Evolutionary conservation across 2,888 invertebrate species (phyloP).

Genomic region (Caenorhabditis panamensis): DNA sequence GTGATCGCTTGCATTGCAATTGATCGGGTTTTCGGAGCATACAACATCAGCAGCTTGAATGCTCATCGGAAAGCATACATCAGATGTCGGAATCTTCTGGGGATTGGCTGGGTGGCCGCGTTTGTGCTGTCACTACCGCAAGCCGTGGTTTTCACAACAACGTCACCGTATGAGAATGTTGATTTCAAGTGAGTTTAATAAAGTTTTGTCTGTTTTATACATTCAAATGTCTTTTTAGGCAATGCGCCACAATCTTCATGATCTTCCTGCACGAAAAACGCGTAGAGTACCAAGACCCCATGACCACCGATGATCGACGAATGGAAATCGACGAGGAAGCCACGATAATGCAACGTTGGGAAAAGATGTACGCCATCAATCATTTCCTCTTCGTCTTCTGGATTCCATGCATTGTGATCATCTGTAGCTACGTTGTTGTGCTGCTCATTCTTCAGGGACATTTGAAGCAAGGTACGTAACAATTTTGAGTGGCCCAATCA

Average conservation of each 20-base stretch:
- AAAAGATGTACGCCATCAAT: slow-evolving; percentile 72
- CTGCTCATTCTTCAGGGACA: slow-evolving; percentile 70
- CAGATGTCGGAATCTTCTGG: slow-evolving; percentile 70
- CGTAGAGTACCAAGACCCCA: slow-evolving; percentile 35
- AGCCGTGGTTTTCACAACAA: slow-evolving; percentile 73
- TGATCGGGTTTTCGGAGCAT: slow-evolving; percentile 74
- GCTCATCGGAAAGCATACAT: slow-evolving; percentile 69
- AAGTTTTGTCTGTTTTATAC: neutral
- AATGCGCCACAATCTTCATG: slow-evolving; percentile 64
- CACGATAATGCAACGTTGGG: slow-evolving; percentile 50
- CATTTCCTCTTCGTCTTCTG: slow-evolving; percentile 79
- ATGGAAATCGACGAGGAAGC: slow-evolving; percentile 54
- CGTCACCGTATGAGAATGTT: slow-evolving; percentile 69
- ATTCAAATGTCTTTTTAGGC: slow-evolving; percentile 39
- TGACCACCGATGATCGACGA: slow-evolving; percentile 41
- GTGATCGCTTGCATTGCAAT: slow-evolving; percentile 78
- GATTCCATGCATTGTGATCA: slow-evolving; percentile 75
- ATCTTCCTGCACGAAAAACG: slow-evolving; percentile 57
- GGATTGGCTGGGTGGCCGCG: slow-evolving; percentile 73
- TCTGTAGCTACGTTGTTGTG: slow-evolving; percentile 71
- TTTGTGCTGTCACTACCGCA: slow-evolving; percentile 75
- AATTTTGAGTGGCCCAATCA: slow-evolving; percentile 10
- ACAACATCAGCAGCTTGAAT: slow-evolving; percentile 73
- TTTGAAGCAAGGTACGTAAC: slow-evolving; percentile 57
- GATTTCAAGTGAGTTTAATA: slow-evolving; percentile 70